A percentile compares a stretch with the other conserved stretches of the same genome.
These are phyloP conservation scores for Triplophysa bombifrons DNA, from an alignment of 2,797 vertebrate species.

Conservation along the genomic window DNA sequence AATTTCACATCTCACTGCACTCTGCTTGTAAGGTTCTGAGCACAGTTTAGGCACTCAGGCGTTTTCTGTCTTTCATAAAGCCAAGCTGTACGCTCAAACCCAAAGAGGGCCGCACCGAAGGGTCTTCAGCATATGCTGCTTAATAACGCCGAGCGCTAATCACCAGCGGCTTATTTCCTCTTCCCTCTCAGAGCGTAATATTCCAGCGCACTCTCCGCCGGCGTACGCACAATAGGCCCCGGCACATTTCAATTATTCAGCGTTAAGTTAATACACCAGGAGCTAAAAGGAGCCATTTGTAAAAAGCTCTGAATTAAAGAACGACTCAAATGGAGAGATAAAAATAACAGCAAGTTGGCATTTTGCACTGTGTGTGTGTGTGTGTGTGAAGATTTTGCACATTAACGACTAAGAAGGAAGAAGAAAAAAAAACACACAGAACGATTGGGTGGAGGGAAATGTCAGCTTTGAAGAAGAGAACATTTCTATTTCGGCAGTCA, in stretches of 20 bases:
- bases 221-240: slow-evolving; percentile 50
- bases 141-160: slow-evolving; percentile 65
- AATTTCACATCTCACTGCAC: slow-evolving; percentile 81
- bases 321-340: slow-evolving; percentile 34
- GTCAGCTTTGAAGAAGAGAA: slow-evolving; percentile 76
- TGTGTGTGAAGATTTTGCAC: slow-evolving; percentile 7
- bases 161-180: slow-evolving; percentile 68
- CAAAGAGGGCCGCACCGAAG: slow-evolving; percentile 19
- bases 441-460: slow-evolving; percentile 73
- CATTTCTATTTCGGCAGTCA: slow-evolving; percentile 72
- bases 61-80: slow-evolving; percentile 61
- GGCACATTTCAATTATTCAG: slow-evolving; percentile 57
- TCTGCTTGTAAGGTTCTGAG: slow-evolving; percentile 75
- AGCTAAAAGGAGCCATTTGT: slow-evolving; percentile 63
- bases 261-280: slow-evolving; percentile 57
- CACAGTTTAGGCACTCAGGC: slow-evolving; percentile 67
- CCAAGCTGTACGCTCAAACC: slow-evolving; percentile 4
- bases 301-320: slow-evolving; percentile 55
- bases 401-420: slow-evolving; percentile 22
- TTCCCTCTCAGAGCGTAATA: slow-evolving; percentile 38
- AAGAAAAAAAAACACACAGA: slow-evolving; percentile 59
- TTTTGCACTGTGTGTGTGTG: slow-evolving; percentile 49
- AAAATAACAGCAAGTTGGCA: slow-evolving; percentile 70
- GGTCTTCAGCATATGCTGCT: slow-evolving; percentile 70
- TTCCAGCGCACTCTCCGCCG: slow-evolving; percentile 56